Evolutionary conservation across 2,797 vertebrate species (phyloP), one percentile per base, ranked within the genome.

Genomic region (Otus scops): DNA sequence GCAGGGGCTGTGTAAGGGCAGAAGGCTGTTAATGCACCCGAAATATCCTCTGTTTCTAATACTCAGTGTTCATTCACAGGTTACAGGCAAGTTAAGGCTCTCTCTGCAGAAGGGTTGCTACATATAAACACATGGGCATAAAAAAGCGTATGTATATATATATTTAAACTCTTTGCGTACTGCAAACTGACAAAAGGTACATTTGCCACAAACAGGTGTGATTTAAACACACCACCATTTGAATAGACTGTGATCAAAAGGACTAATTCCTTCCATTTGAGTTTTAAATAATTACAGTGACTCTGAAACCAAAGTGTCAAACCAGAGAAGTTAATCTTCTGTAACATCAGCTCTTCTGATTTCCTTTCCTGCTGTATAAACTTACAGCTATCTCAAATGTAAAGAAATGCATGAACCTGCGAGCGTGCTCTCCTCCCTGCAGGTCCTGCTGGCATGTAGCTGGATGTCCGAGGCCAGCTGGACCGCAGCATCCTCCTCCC

Each of bases 381-480:
- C 12, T 7, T 36, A 30, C 60, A 86, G 57, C 43, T 69, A n/a
- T 39, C 26, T 57, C 23, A 24, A 60, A 45, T 8, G 9, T 17
- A 9, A 34, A 79, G 73, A 56, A 32, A 30, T 6, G 30, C 30
- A 9, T 7, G 28, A 21, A 9, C 8, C 67, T 73, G 54, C 18
- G 39, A 69, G 12, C 24, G 13, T 13, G 27, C 27, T 39, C 28
- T 63, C 24, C 81, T 71, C 53, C 54, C 43, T 18, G 39, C 34
- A 34, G 41, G 81, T 88, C 28, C 78, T 24, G 24, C 11, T 74
- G 85, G 48, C 30, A 9, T 0, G 4, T 27, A 13, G 47, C 27
- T 78, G 86, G 60, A 51, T 39, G 71, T 61, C 83, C 53, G 5
- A 79, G 67, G 63, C 85, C 79, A 88, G 45, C 36, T 91, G 91